Conservation (phyloP, 2,797 vertebrate species). For the Eulemur coronatus region DNA sequence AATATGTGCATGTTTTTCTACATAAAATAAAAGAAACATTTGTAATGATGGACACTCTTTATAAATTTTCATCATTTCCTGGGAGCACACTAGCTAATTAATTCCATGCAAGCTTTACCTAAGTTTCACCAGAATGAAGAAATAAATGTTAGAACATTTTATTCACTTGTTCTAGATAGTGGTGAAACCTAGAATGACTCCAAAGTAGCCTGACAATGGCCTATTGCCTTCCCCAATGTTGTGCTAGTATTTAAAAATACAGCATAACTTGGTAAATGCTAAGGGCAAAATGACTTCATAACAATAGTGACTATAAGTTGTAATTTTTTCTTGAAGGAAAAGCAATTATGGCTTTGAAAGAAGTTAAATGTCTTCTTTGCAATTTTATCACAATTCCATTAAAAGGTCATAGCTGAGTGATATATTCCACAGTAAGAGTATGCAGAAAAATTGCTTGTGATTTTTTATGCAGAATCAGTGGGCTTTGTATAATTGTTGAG, state of each 20-base stretch:
- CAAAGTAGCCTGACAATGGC: neutral
- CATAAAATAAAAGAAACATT: neutral
- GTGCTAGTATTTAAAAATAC: neutral
- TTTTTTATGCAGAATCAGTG: conserved; percentile 28
- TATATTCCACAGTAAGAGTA: neutral
- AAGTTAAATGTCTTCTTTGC: neutral
- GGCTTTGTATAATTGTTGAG: neutral
- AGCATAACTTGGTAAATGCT: neutral
- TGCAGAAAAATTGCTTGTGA: conserved; percentile 1
- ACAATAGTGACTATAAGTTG: neutral
- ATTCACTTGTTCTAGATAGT: neutral
- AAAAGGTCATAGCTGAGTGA: neutral
- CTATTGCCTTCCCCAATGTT: neutral
- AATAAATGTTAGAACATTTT: neutral
- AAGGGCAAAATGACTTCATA: neutral
- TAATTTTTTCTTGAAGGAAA: neutral
- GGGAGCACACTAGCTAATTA: neutral
- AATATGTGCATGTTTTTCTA: neutral
- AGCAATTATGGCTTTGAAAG: neutral
- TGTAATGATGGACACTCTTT: neutral
- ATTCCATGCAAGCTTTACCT: neutral
- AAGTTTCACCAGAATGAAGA: neutral
- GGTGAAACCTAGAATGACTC: neutral
- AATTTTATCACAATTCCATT: neutral
- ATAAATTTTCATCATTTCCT: neutral